phyloP scores from a whole-genome alignment of 2,113 vertebrate genomes.

The Plotosus lineatus region DNA sequence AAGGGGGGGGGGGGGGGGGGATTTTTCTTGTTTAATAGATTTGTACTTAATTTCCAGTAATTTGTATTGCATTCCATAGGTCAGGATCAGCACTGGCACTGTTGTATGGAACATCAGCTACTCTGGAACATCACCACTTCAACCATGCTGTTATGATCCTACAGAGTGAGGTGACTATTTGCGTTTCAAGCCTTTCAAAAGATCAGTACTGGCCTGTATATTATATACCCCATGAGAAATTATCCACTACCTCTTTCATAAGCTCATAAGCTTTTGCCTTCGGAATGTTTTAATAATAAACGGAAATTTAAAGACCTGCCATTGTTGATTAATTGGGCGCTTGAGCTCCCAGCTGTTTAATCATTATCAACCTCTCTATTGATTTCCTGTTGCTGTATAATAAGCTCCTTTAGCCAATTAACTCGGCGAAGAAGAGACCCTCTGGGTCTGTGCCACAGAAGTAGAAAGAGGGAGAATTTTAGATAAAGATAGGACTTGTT shows the following conservation, averaged over 20 bases:
- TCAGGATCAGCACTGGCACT: constrained; percentile 76
- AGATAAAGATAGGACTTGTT: constrained; percentile 15
- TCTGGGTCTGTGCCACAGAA: constrained; percentile 50
- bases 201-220: background rate
- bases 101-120: constrained; percentile 78
- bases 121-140: constrained; percentile 80
- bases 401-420: constrained; percentile 62
- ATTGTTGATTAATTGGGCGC: constrained; percentile 39
- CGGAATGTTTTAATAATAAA: constrained; percentile 16
- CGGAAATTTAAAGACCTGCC: constrained; percentile 35
- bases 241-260: background rate
- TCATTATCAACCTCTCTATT: constrained; percentile 55
- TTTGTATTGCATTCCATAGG: constrained; percentile 58
- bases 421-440: constrained; percentile 54
- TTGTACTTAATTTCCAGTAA: background rate
- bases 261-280: constrained; percentile 15
- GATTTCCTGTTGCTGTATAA: constrained; percentile 59
- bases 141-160: constrained; percentile 83
- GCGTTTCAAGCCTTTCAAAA: background rate
- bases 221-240: background rate
- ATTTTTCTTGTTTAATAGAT: background rate
- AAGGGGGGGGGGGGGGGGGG: background rate
- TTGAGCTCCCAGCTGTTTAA: constrained; percentile 41
- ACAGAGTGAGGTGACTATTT: constrained; percentile 74
- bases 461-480: constrained; percentile 57